Evolutionary conservation across 2,888 invertebrate species (phyloP), one percentile per base, ranked within the genome.

Genomic region (Seira musarum): DNA sequence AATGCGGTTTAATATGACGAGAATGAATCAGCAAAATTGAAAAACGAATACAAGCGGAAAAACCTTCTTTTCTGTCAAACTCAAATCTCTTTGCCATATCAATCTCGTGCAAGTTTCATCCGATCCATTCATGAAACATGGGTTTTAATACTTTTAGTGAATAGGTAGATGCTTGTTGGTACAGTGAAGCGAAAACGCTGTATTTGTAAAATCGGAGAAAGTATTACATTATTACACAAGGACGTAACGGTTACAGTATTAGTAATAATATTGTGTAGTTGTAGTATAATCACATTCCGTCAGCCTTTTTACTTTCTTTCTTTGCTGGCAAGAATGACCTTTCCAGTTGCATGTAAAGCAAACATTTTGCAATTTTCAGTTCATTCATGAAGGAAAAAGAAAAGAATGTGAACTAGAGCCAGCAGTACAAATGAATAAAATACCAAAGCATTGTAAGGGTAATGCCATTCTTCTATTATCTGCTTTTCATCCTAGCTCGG

Each of bases 361-460:
- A 76, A 76, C 64, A 70, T 76, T 53, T 76, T 76, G 76, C 76
- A 69, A 70, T 76, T 75, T 75, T 74, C 60, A 53, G 57, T 66
- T 61, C 74, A 67, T 74, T 74, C 75, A 75, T 22, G n/a, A 75
- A 30, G 30, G 67, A 67, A 65, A 30, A 57, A 19, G 49, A 24
- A 49, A 1, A 8, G 30, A 30, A 30, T 30, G 8, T 22, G 19
- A 64, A 15, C 3, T 0, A 22, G 24, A 22, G 22, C 21, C 15
- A 63, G 6, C 66, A 19, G 5, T 49, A 57, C 69, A 70, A 30
- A 35, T 19, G 19, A 30, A 35, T 17, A 40, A 60, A 70, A n/a
- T 30, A 60, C 57, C 25, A n/a, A 35, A 1, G 24, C n/a, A 67
- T 3, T 30, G 30, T 46, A 19, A 67, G 68, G 19, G 49, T 68